Base-by-base conservation (phyloP, 2,888 invertebrate genomes). In the Lepidochitona cinerea region DNA sequence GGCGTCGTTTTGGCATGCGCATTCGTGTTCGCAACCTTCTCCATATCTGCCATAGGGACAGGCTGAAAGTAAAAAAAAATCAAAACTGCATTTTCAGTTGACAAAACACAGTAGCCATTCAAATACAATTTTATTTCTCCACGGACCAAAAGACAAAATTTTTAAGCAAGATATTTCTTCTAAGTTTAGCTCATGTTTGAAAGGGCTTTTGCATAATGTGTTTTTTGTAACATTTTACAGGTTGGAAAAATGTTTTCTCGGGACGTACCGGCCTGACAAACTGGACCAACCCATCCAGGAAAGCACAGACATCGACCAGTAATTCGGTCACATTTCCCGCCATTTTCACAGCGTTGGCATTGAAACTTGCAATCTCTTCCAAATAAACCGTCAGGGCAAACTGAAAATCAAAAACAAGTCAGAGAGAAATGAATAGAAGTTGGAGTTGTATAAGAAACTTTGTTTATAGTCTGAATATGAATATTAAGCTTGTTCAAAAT, bases 271-370 rank as follows among this genome's bases (percentile, higher is more conserved):
- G 59, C 59, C 23, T 59, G 3, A 9, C 59, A 59, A 14, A 29
- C 59, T 9, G 54, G 29, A 9, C 70, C 70, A 36, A 54, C 64
- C 37, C 59, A 37, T 0, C 70, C 70, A 4, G 70, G 70, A 0
- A 59, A 59, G 37, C 70, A 70, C 7, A 1, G n/a, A 64, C 70
- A 70, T 4, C 9, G 18, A 1, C 70, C 70, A 0, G 70, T 70
- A 14, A 64, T 14, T 9, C 37, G 36, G 18, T 70, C 70, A 37
- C 70, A 70, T 3, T 35, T 59, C 1, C 70, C 70, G 3, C 68
- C 68, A 53, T 73, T 73, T 14, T 70, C 14, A 37, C 59, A 59
- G 5, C 41, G 29, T 23, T 59, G 29, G 64, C 70, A 70, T 12
- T 4, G 26, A 1, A 59, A 36, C 26, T 59, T 26, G 37, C 70